Evolutionary conservation across 2,888 invertebrate genomes (phyloP), one percentile per base, ranked within the genome.

Genomic region (Drosophila leonis): DNA sequence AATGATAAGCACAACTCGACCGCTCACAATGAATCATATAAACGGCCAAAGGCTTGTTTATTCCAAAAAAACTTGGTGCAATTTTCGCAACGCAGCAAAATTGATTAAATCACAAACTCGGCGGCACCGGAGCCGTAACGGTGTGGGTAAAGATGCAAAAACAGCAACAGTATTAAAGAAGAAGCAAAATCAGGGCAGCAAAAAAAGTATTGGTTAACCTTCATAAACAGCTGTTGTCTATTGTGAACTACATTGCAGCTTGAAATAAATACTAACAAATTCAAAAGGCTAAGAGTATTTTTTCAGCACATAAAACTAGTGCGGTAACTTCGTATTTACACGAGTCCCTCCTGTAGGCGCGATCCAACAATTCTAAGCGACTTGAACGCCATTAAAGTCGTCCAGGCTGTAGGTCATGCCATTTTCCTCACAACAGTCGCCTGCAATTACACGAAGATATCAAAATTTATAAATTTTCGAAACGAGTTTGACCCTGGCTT

Each of bases 111-210:
- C 52, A 72, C 52, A 59, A 78, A 74, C 52, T 44, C 27, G 5
- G 48, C 57, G 41, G 63, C 37, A 41, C 46, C 65, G 65, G 33
- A 56, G 46, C 56, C 35, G 57, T 62, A 59, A 59, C 68, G 59
- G 65, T 54, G 44, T 60, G 56, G 52, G 63, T 67, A 13, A 27
- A 59, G 69, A 69, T 64, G 65, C 61, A 72, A 61, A 49, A 65
- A 69, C 66, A 80, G 81, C 81, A 79, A 79, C 78, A 77, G 77
- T 37, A 65, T 57, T 61, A n/a, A 76, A 69, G 64, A 80, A 49
- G 68, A 65, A 80, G 55, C 46, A 63, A n/a, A 18, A 37, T 39
- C 68, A 78, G 76, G 73, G 76, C 24, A 10, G 24, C 41, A 29
- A 4, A 10, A 31, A 54, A 15, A 62, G 57, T 73, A 42, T 51